Percentiles rank a stretch among this genome's conserved stretches.
phyloP scores from a whole-genome alignment of 2,888 invertebrate genomes.

The Andrena bucephala region DNA sequence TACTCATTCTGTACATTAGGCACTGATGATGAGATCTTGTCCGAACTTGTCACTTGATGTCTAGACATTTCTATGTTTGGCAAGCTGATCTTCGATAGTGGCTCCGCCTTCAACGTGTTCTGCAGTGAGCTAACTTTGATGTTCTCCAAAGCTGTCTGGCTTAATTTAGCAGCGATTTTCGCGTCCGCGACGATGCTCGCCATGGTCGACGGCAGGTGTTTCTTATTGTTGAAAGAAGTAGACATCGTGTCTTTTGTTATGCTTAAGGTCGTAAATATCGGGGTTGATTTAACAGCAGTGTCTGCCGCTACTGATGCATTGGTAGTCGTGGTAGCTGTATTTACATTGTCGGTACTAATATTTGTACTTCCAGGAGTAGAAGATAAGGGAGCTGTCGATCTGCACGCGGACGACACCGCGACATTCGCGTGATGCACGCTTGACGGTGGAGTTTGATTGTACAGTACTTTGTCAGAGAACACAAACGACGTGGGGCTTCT shows the following conservation, averaged over 20 bases:
- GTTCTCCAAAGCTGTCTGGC: conserved; percentile 73
- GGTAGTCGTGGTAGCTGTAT: conserved; percentile 16
- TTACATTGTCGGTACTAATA: conserved; percentile 23
- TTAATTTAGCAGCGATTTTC: conserved; percentile 80
- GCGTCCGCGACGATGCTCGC: conserved; percentile 79
- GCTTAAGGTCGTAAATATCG: conserved; percentile 41
- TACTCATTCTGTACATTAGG: conserved; percentile 45
- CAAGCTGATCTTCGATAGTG: conserved; percentile 33
- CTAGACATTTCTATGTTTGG: conserved; percentile 50
- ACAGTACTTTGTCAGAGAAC: conserved; percentile 72
- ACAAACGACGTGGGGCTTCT: conserved; percentile 63
- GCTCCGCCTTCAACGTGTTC: conserved; percentile 31
- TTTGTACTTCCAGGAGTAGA: conserved; percentile 30
- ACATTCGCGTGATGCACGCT: conserved; percentile 81
- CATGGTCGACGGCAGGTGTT: conserved; percentile 72
- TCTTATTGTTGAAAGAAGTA: conserved; percentile 67
- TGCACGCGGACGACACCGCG: conserved; percentile 75
- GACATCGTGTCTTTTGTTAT: conserved; percentile 60
- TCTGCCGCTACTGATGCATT: conserved; percentile 20
- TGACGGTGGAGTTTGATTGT: conserved; percentile 78
- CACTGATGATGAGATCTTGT: conserved; percentile 29
- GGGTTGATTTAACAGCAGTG: conserved; percentile 48
- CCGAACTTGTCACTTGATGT: conserved; percentile 20
- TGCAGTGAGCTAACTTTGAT: conserved; percentile 51
- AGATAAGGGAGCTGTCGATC: conserved; percentile 62